Evolutionary conservation across 2,888 invertebrate genomes (phyloP).

Genomic region (Thecocarcelia acutangulata): DNA sequence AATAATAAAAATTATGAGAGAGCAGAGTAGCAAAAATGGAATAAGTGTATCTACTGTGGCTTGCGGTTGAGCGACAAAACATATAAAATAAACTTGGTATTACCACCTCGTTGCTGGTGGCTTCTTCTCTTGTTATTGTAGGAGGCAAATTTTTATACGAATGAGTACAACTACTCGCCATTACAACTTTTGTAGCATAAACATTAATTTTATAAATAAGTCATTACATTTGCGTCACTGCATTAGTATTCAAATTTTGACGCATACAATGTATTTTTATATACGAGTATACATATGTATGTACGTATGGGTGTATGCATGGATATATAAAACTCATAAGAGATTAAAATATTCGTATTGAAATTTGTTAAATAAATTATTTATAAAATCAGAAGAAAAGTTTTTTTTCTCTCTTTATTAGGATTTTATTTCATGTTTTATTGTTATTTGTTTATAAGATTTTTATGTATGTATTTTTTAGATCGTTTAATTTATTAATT

Average conservation of each 20-base stretch:
- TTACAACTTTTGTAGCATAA: not conserved
- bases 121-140: no score
- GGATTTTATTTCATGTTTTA: not conserved
- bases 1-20: no score
- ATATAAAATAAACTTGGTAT: no score
- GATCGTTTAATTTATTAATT: constrained; percentile 44
- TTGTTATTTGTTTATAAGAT: not conserved
- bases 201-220: constrained; percentile 49
- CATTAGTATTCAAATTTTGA: constrained; percentile 12
- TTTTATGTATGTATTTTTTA: constrained; percentile 11
- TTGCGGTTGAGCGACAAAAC: no score
- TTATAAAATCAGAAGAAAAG: no score
- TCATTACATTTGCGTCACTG: constrained; percentile 47
- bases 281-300: not conserved
- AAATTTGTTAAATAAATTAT: no score
- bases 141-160: no score
- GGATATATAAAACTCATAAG: no score
- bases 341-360: no score
- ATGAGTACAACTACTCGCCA: not conserved
- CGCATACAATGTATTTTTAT: not conserved
- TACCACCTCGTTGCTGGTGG: no score
- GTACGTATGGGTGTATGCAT: not conserved
- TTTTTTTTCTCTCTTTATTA: not conserved
- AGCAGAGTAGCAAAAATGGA: no score
- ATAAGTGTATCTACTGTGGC: no score